phyloP scores from a whole-genome alignment of 2,113 vertebrate species.

The Leptobrachium ailaonicum region DNA sequence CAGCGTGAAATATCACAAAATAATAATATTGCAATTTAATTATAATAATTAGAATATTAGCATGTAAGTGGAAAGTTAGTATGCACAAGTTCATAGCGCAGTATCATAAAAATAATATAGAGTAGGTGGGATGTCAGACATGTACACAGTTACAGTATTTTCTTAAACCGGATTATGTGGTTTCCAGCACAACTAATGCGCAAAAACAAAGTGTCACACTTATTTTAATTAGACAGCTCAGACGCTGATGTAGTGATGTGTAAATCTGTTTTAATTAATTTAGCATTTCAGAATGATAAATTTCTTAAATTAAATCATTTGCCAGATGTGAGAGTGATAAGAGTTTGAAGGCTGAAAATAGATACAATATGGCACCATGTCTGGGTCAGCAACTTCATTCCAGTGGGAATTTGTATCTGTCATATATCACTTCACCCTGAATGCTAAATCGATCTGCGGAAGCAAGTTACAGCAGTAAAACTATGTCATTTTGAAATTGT shows the following conservation, averaged over 20 bases:
- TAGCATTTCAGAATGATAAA: constrained; percentile 53
- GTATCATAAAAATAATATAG: too few relatives aligned
- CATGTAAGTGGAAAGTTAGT: too few relatives aligned
- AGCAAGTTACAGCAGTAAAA: neutral
- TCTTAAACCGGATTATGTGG: neutral
- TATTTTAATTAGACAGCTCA: constrained; percentile 59
- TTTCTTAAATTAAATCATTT: constrained; percentile 43
- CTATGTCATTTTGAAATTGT: neutral
- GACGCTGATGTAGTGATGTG: constrained; percentile 52
- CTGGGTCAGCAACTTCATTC: constrained; percentile 65
- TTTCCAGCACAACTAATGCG: neutral
- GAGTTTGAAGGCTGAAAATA: constrained; percentile 55
- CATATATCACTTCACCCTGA: constrained; percentile 51
- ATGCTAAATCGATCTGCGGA: constrained; percentile 55
- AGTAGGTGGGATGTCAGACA: too few relatives aligned
- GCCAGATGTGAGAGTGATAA: constrained; percentile 50
- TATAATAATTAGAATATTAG: too few relatives aligned
- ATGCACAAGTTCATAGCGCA: too few relatives aligned
- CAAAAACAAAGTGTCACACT: constrained; percentile 49
- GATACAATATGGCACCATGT: constrained; percentile 52
- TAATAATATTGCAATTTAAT: too few relatives aligned
- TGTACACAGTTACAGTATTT: too few relatives aligned
- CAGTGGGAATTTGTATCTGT: constrained; percentile 62
- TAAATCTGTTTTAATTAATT: constrained; percentile 58
- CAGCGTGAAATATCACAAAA: too few relatives aligned